A percentile compares a stretch with the other conserved stretches of the same genome.
Conservation (phyloP, 2,888 invertebrate genomes). For the Caenorhabditis zanzibari region DNA sequence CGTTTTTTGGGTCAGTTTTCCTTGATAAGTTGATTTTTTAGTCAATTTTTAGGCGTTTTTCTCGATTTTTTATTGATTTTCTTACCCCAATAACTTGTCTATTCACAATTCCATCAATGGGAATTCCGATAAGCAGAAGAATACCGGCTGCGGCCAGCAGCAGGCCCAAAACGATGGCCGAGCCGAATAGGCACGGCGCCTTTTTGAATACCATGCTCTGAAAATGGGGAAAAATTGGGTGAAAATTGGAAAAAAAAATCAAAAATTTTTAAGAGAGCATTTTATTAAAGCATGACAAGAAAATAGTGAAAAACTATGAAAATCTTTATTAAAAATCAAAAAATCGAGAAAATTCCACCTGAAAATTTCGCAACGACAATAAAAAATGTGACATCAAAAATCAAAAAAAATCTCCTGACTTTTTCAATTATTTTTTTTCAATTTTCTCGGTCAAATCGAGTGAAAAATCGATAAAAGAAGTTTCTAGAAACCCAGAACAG, state of each 20-base stretch:
- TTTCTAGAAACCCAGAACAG: not conserved
- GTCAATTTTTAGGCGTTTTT: no score
- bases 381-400: not conserved
- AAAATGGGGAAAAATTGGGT: not conserved
- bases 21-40: no score
- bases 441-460: not conserved
- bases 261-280: not conserved
- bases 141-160: slow-evolving; percentile 48
- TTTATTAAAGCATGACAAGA: no score
- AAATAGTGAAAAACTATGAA: not conserved
- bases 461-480: not conserved
- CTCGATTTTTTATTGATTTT: no score
- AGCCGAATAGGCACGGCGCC: slow-evolving; percentile 58
- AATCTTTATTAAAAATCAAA: not conserved
- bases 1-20: no score
- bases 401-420: not conserved
- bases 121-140: slow-evolving; percentile 58
- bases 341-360: not conserved
- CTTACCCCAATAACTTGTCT: slow-evolving; percentile 59
- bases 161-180: slow-evolving; percentile 27
- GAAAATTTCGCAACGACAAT: not conserved
- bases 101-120: slow-evolving; percentile 60
- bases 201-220: slow-evolving; percentile 51
- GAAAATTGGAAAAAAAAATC: not conserved
- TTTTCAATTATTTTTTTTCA: not conserved